Conservation (phyloP, 2,888 invertebrate species). For the Chymomyza amoena region DNA sequence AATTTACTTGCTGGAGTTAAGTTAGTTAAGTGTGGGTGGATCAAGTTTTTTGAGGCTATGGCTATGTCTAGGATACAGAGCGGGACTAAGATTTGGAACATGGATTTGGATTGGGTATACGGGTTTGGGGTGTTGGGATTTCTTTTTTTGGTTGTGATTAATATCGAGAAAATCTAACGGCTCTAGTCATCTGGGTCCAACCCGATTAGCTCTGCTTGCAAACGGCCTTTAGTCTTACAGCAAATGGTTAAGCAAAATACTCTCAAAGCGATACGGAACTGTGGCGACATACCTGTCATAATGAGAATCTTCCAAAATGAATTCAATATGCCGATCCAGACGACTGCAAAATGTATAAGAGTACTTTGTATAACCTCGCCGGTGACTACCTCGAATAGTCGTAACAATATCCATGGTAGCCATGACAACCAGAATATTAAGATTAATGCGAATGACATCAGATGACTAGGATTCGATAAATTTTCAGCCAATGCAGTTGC, state of each 20-base stretch:
- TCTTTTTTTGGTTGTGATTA: slow-evolving; percentile 16
- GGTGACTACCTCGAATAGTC: slow-evolving; percentile 87
- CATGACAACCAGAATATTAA: slow-evolving; percentile 95
- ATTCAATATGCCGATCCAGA: slow-evolving; percentile 97
- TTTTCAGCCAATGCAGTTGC: slow-evolving; percentile 94
- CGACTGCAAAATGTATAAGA: slow-evolving; percentile 93
- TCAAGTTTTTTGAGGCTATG: slow-evolving; percentile 5
- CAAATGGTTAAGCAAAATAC: slow-evolving; percentile 93
- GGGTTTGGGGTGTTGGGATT: slow-evolving; percentile 3
- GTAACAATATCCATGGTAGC: slow-evolving; percentile 93
- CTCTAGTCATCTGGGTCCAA: slow-evolving; percentile 91
- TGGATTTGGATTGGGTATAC: slow-evolving; percentile 6
- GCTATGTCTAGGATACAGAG: slow-evolving; percentile 2
- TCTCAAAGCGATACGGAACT: slow-evolving; percentile 93
- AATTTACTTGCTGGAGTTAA: slow-evolving; percentile 39
- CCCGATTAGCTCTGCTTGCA: slow-evolving; percentile 91
- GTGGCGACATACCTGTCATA: slow-evolving; percentile 92
- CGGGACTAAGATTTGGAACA: not conserved
- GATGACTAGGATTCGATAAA: slow-evolving; percentile 95
- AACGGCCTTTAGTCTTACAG: slow-evolving; percentile 90
- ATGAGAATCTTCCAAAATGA: slow-evolving; percentile 97
- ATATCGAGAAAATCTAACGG: slow-evolving; percentile 77
- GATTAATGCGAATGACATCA: slow-evolving; percentile 96
- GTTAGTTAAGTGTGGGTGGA: too few relatives aligned
- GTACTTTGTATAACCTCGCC: slow-evolving; percentile 85